A percentile compares a stretch with the other conserved stretches of the same genome.
These are phyloP conservation scores for Callionymus lyra DNA, from an alignment of 2,113 vertebrate species.

Conservation along the genomic window DNA sequence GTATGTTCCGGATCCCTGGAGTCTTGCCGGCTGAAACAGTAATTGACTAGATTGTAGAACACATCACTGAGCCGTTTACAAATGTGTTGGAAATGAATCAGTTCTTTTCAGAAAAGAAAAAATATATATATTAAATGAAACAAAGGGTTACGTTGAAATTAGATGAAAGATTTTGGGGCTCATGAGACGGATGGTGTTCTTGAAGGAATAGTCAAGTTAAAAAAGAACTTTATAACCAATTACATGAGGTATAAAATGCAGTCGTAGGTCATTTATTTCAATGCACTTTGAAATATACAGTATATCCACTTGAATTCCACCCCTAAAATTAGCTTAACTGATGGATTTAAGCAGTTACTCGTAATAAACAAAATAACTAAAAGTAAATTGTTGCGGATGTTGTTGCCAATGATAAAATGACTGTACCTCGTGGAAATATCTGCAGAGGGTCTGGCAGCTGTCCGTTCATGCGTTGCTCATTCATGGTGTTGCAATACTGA, in stretches of 20 bases:
- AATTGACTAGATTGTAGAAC: constrained; percentile 98
- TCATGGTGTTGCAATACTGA: constrained; percentile 92
- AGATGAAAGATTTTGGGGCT: constrained; percentile 77
- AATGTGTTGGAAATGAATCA: constrained; percentile 91
- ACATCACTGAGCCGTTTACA: constrained; percentile 94
- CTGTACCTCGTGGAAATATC: constrained; percentile 84
- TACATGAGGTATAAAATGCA: no score
- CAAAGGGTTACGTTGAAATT: constrained; percentile 88
- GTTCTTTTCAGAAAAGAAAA: constrained; percentile 58
- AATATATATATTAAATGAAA: constrained; percentile 66
- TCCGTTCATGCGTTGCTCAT: constrained; percentile 91
- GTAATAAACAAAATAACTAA: no score
- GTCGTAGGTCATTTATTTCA: no score
- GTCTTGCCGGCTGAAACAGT: constrained; percentile 99
- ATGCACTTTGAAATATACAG: no score
- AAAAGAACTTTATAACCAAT: no score
- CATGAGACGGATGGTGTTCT: constrained; percentile 61
- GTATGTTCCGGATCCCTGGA: constrained; percentile 99
- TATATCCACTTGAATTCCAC: no score
- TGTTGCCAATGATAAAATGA: constrained; percentile 2
- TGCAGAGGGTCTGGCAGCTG: constrained; percentile 89
- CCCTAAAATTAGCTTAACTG: no score
- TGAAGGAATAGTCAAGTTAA: constrained; percentile 10
- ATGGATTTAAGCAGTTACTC: no score
- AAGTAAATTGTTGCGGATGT: no score